Evolutionary conservation across 2,888 invertebrate genomes (phyloP).

Genomic region (Campoletis raptor): DNA sequence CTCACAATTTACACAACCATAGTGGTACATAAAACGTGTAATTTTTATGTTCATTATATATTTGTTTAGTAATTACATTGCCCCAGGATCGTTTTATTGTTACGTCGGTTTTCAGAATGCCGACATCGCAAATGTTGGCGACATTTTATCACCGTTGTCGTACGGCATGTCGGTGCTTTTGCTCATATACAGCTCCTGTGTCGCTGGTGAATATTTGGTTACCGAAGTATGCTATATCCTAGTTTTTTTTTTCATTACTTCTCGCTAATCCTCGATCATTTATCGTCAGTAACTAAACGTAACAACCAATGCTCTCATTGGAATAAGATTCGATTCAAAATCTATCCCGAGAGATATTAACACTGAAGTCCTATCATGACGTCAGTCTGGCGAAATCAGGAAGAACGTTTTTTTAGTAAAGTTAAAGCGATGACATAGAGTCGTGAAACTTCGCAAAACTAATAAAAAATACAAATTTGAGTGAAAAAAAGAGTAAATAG

Average conservation of each 20-base stretch:
- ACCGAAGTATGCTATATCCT: slow-evolving; percentile 62
- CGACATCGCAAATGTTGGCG: slow-evolving; percentile 28
- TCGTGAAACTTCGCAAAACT: too few species aligned
- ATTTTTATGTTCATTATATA: not conserved
- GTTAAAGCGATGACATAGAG: too few species aligned
- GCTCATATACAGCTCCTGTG: slow-evolving; percentile 70
- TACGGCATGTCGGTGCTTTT: slow-evolving; percentile 58
- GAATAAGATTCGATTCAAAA: too few species aligned
- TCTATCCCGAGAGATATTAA: too few species aligned
- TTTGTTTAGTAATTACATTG: not conserved
- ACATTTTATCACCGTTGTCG: slow-evolving; percentile 43
- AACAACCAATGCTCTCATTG: too few species aligned
- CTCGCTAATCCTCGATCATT: not conserved
- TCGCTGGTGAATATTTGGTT: slow-evolving; percentile 70
- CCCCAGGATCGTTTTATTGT: not conserved
- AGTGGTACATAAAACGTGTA: slow-evolving; percentile 34
- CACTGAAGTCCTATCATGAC: too few species aligned
- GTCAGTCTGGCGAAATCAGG: too few species aligned
- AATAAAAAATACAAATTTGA: too few species aligned
- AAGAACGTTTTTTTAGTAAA: too few species aligned
- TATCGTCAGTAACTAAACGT: not conserved
- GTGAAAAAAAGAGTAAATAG: too few species aligned
- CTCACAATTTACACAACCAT: slow-evolving; percentile 59
- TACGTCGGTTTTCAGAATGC: slow-evolving; percentile 39
- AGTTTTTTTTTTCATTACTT: not conserved